Base-by-base conservation (phyloP, 2,797 vertebrate genomes). In the Chiloscyllium punctatum region DNA sequence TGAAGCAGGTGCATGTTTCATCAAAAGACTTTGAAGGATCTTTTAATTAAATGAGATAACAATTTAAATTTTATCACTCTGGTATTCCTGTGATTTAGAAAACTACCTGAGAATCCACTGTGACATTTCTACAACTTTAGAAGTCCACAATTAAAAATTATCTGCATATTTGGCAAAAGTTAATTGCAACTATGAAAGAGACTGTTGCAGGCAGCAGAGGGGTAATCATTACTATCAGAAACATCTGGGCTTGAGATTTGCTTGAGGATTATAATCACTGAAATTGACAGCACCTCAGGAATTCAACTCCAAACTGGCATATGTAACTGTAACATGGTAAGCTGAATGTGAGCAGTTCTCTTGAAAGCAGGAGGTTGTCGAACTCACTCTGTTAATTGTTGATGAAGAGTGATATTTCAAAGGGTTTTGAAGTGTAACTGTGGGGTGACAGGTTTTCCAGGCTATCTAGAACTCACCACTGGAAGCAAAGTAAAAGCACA, bases 11-110 rank as follows among this genome's bases (percentile, higher is more conserved):
- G 62, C n/a, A 42, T 8, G n/a, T 68, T 92, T 92, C 16, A 92
- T 92, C 33, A 92, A 92, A 92, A 92, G 57, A 37, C 57, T 66
- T 62, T 68, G 90, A 42, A 68, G 68, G 62, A 92, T 92, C 62
- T 48, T 79, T 37, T 92, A 92, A 92, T 92, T 92, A 92, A 92
- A 68, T 37, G 66, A 92, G 62, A 92, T 62, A 92, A 69, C 90
- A 92, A 92, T 68, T 92, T 62, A 92, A 92, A 92, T 18, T 25
- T 92, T 42, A 92, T 92, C 68, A 68, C 90, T 68, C 42, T 37
- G 90, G 68, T 68, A 92, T 92, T 92, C n/a, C n/a, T 68, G 62
- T 68, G 16, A 92, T 92, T 92, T 92, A 66, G 62, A 37, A 23
- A 21, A 68, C 57, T 84, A 84, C 37, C 37, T 84, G 18, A 42